Base-by-base conservation (phyloP, 2,888 invertebrate species). In the Hydrotaea cyrtoneurina region DNA sequence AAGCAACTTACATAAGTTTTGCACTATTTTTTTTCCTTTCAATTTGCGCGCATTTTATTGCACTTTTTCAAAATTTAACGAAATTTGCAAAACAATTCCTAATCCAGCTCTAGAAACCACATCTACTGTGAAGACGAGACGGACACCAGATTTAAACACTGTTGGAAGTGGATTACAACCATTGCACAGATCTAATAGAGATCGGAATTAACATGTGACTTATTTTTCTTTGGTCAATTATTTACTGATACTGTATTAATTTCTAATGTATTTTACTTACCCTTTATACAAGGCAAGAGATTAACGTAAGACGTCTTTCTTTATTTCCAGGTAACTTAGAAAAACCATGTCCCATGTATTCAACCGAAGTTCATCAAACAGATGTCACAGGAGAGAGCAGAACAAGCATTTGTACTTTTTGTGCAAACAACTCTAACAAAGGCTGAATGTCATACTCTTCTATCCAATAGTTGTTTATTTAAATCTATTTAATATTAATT, bases 401-500 rank as follows among this genome's bases (percentile, higher is more conserved):
- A 83, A 88, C 89, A 43, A 87, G 80, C 43, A 91, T 91, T 80
- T 91, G 90, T 79, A 91, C 90, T 31, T 91, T 91, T 86, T 91
- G 90, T 86, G 89, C 89, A 1, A 89, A 82, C 21, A 85, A 85
- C 31, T 82, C 55, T 11, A 85, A 85, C 50, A 85, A 77, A 55
- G 74, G 77, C 46, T 85, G 50, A 50, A 13, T 50, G 4, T 2
- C 13, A 57, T 39, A 8, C 11, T 36, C 50, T 26, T 8, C 43
- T 21, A 50, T 43, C 43, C 17, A 13, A 4, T 50, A 13, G 31
- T 10, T 50, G 15, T 23, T 15, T 50, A 3, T 39, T 46, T 21
- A 71, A 50, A 53, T 53, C 2, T 53, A 71, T 50, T 50, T 71
- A 66, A n/a, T n/a, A n/a, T n/a, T n/a, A n/a, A n/a, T n/a, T 64